Evolutionary conservation across 2,888 invertebrate species (phyloP).

Genomic region (Eupithecia subumbrata): DNA sequence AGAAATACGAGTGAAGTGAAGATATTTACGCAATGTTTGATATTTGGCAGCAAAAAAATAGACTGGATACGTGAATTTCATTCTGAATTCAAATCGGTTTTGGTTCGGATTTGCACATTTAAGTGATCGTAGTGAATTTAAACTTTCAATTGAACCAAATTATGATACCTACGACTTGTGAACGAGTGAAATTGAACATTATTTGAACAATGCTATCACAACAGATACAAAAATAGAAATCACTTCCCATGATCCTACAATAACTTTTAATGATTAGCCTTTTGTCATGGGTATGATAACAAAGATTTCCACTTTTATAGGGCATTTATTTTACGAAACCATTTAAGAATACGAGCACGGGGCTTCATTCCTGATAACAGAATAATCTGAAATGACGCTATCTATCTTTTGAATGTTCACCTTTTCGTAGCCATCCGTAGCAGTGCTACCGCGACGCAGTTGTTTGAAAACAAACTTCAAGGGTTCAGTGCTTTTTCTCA

Average conservation of each 20-base stretch:
- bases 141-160: neutral
- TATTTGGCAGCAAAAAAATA: constrained; percentile 10
- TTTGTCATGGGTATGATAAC: constrained; percentile 10
- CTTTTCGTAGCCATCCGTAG: constrained; percentile 46
- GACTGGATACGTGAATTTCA: neutral
- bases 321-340: constrained; percentile 79
- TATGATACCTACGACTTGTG: neutral
- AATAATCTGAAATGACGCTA: constrained; percentile 86
- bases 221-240: neutral
- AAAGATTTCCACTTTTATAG: constrained; percentile 68
- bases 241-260: neutral
- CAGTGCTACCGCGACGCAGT: constrained; percentile 7
- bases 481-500: neutral
- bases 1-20: constrained; percentile 45
- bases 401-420: constrained; percentile 87
- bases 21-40: constrained; percentile 8
- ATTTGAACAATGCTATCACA: neutral
- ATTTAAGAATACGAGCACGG: constrained; percentile 77
- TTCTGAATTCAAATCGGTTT: neutral
- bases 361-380: constrained; percentile 84
- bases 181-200: neutral
- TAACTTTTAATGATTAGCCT: neutral
- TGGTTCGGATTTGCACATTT: neutral
- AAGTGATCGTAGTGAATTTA: neutral
- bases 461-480: neutral